Conservation (phyloP, 2,797 vertebrate species). For the Aldrovandia affinis region DNA sequence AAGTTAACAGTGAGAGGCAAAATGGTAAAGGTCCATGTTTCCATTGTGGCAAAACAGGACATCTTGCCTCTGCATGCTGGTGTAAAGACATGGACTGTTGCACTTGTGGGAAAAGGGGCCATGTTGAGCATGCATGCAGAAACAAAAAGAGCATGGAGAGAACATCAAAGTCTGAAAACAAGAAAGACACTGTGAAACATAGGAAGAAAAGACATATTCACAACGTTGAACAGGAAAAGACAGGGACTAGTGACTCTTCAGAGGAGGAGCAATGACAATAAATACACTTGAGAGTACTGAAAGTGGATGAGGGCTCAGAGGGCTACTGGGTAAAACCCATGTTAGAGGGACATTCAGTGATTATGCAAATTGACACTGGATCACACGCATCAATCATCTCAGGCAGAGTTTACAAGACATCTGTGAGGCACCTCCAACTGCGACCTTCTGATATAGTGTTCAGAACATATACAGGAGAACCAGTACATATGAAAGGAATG, state of each 20-base stretch:
- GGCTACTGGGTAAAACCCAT: neutral
- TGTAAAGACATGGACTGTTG: conserved; percentile 16
- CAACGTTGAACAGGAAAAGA: neutral
- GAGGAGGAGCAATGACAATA: conserved; percentile 1
- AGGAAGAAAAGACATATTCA: conserved; percentile 9
- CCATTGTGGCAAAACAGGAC: conserved; percentile 12
- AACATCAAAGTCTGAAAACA: neutral
- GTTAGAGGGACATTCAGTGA: neutral
- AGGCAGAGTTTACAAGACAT: conserved; percentile 6
- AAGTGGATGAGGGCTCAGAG: neutral
- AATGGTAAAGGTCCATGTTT: conserved; percentile 9
- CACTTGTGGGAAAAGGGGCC: conserved; percentile 22
- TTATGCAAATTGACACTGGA: neutral
- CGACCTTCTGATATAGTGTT: neutral
- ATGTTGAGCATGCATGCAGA: neutral
- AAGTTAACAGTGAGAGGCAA: neutral
- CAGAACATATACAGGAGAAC: neutral
- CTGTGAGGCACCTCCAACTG: neutral
- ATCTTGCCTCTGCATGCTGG: conserved; percentile 9
- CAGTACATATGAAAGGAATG: neutral
- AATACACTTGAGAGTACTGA: neutral
- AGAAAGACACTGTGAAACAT: neutral
- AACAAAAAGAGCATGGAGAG: conserved; percentile 3
- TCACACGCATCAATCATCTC: neutral
- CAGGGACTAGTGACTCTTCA: neutral